These are phyloP conservation scores for Stomatorhinus ivindoensis DNA, from an alignment of 2,113 vertebrate species.

Conservation along the genomic window DNA sequence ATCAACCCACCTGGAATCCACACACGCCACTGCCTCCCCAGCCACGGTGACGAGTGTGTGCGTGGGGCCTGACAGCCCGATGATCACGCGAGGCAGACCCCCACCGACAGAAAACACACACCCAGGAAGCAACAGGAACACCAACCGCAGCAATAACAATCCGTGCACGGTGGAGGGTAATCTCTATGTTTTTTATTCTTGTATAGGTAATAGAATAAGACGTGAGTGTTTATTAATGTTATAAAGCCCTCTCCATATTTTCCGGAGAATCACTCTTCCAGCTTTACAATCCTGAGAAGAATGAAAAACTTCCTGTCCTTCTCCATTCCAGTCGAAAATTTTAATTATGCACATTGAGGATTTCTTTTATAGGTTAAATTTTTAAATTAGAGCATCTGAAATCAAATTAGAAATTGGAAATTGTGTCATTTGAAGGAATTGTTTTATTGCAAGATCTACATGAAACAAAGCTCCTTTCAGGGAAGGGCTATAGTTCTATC, in stretches of 20 bases:
- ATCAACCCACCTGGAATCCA: slow-evolving; percentile 60
- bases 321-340: not conserved
- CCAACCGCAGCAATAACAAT: not conserved
- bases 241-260: not conserved
- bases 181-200: not conserved
- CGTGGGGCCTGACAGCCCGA: not conserved
- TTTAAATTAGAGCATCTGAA: not conserved
- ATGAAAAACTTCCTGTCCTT: not conserved
- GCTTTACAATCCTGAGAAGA: not conserved
- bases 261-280: not conserved
- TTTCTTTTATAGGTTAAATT: slow-evolving; percentile 1
- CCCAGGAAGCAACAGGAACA: not conserved
- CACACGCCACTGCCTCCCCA: slow-evolving; percentile 39
- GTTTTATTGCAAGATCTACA: not conserved
- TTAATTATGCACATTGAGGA: not conserved
- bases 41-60: not conserved
- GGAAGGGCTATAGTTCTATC: not conserved
- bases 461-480: not conserved
- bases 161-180: not conserved
- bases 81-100: not conserved
- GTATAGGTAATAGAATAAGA: not conserved
- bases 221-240: not conserved
- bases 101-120: not conserved
- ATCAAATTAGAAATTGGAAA: not conserved
- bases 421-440: not conserved